A percentile compares a stretch with the other conserved stretches of the same genome.
These are phyloP conservation scores for Epicauta chinensis DNA, from an alignment of 1,140 invertebrate genomes.

Conservation along the genomic window DNA sequence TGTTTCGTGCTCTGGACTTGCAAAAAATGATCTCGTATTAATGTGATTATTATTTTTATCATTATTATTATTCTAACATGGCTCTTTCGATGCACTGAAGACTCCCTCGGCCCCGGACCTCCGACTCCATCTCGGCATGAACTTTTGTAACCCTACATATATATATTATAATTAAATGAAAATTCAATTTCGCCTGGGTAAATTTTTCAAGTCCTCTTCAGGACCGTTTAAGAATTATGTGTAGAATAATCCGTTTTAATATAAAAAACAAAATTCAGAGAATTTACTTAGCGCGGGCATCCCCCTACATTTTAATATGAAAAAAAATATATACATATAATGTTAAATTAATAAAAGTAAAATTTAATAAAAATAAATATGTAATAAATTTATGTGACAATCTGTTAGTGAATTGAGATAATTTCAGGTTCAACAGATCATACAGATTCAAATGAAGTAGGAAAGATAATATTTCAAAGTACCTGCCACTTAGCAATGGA, in stretches of 20 bases:
- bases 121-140: slow-evolving; percentile 15
- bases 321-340: not conserved
- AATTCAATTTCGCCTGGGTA: slow-evolving; percentile 12
- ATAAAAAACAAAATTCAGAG: slow-evolving; percentile 8
- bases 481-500: slow-evolving; percentile 71
- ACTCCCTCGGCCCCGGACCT: slow-evolving; percentile 14
- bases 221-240: slow-evolving; percentile 9
- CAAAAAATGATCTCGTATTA: slow-evolving; percentile 1
- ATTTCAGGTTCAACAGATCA: slow-evolving; percentile 31
- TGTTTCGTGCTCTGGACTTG: slow-evolving; percentile 11
- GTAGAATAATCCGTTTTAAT: not conserved
- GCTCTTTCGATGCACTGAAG: slow-evolving; percentile 8
- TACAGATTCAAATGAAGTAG: slow-evolving; percentile 27
- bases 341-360: not conserved
- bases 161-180: slow-evolving; percentile 11
- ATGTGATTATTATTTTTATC: too few species aligned
- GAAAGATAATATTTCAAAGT: slow-evolving; percentile 53
- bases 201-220: slow-evolving; percentile 16
- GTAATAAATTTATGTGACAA: not conserved
- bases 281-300: slow-evolving; percentile 12
- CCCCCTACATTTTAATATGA: slow-evolving; percentile 8
- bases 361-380: not conserved
- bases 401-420: slow-evolving; percentile 8
- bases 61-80: not conserved
- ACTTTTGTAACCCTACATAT: not conserved